phyloP scores from a whole-genome alignment of 2,888 invertebrate species.

The Cerastis leucographa region DNA sequence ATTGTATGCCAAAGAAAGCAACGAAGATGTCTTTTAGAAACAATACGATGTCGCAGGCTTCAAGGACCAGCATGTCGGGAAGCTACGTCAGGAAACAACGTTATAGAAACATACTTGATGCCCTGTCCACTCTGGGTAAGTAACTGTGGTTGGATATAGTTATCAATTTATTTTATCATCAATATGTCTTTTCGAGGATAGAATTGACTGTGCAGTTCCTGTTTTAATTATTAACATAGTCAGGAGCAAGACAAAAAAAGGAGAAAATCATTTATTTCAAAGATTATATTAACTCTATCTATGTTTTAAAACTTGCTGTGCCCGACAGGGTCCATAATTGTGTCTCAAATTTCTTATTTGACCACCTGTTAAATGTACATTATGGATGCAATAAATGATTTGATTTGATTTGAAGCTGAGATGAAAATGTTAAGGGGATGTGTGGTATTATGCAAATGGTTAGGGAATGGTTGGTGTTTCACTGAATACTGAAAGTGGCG shows the following conservation, averaged over 20 bases:
- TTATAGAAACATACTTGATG: constrained; percentile 77
- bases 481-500: background rate
- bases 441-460: background rate
- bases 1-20: background rate
- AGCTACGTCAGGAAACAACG: constrained; percentile 80
- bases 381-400: too few species aligned
- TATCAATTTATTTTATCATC: background rate
- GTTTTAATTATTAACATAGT: background rate
- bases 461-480: background rate
- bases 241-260: background rate
- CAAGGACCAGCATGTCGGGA: constrained; percentile 67
- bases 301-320: too few species aligned
- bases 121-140: constrained; percentile 77
- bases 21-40: constrained; percentile 66
- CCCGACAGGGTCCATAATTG: too few species aligned
- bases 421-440: background rate
- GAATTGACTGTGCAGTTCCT: background rate
- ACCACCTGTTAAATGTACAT: too few species aligned
- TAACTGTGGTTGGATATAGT: too few species aligned
- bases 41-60: constrained; percentile 55
- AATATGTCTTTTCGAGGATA: background rate
- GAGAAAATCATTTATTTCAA: too few species aligned
- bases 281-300: background rate
- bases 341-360: too few species aligned
- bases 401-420: background rate